Evolutionary conservation across 2,888 invertebrate species (phyloP).

Genomic region (Eremobia ochroleuca): DNA sequence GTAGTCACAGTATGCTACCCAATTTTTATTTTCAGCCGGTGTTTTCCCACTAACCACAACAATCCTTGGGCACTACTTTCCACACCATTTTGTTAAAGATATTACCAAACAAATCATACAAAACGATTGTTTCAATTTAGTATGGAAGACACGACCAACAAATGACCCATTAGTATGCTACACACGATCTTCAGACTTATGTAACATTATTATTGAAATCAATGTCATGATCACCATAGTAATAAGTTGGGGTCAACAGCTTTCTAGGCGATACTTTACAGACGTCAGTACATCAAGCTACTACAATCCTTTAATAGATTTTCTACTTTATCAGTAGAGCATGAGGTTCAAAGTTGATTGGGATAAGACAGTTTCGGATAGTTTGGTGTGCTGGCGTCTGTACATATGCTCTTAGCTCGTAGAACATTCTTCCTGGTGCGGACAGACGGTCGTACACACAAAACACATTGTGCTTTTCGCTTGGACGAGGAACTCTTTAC

Average conservation of each 20-base stretch:
- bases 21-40: neutral
- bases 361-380: no score
- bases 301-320: no score
- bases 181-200: constrained; percentile 23
- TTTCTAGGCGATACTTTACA: constrained; percentile 16
- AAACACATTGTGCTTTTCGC: neutral
- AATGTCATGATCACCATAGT: constrained; percentile 47
- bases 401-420: constrained; percentile 16
- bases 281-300: no score
- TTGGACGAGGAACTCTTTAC: neutral
- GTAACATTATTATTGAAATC: constrained; percentile 49
- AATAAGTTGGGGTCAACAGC: constrained; percentile 26
- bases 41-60: no score
- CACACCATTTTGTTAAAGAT: neutral
- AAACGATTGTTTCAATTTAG: neutral
- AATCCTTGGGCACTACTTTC: neutral
- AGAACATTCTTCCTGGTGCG: neutral
- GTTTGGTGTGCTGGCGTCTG: no score
- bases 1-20: no score
- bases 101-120: neutral
- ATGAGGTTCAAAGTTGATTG: no score
- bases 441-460: neutral
- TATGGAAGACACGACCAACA: constrained; percentile 21
- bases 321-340: no score
- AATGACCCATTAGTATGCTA: constrained; percentile 34